These are phyloP conservation scores for Acleris cristana DNA, from an alignment of 2,888 invertebrate species.

Conservation along the genomic window DNA sequence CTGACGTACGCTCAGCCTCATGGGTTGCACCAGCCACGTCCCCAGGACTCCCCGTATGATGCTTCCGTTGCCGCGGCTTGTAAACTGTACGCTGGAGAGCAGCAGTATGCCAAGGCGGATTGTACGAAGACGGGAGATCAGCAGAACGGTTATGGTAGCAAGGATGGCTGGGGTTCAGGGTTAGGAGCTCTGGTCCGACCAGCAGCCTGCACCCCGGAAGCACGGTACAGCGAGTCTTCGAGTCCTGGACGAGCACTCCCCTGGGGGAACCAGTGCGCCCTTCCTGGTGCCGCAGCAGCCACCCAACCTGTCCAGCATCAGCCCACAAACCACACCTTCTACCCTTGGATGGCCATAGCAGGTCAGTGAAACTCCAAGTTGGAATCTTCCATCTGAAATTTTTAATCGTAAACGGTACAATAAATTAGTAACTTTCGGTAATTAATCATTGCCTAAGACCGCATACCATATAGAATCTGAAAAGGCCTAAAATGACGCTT, in stretches of 20 bases:
- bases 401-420: neutral
- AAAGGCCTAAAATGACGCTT: slow-evolving; percentile 70
- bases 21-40: slow-evolving; percentile 89
- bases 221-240: slow-evolving; percentile 92
- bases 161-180: slow-evolving; percentile 88
- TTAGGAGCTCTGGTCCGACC: slow-evolving; percentile 90
- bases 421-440: slow-evolving; percentile 35
- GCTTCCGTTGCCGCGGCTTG: slow-evolving; percentile 94
- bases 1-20: slow-evolving; percentile 94
- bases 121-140: slow-evolving; percentile 88
- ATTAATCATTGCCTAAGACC: slow-evolving; percentile 41
- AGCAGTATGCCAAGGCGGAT: slow-evolving; percentile 88
- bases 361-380: slow-evolving; percentile 85
- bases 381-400: slow-evolving; percentile 6
- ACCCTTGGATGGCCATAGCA: slow-evolving; percentile 99
- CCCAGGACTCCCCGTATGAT: slow-evolving; percentile 96
- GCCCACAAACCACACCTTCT: slow-evolving; percentile 96
- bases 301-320: slow-evolving; percentile 95
- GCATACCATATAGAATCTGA: slow-evolving; percentile 48
- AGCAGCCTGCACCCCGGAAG: slow-evolving; percentile 95
- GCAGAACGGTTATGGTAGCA: slow-evolving; percentile 88
- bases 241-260: slow-evolving; percentile 90
- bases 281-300: slow-evolving; percentile 91
- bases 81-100: slow-evolving; percentile 90
- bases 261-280: slow-evolving; percentile 95